Conservation (phyloP, 2,888 invertebrate genomes). For the Phytoseiulus persimilis region DNA sequence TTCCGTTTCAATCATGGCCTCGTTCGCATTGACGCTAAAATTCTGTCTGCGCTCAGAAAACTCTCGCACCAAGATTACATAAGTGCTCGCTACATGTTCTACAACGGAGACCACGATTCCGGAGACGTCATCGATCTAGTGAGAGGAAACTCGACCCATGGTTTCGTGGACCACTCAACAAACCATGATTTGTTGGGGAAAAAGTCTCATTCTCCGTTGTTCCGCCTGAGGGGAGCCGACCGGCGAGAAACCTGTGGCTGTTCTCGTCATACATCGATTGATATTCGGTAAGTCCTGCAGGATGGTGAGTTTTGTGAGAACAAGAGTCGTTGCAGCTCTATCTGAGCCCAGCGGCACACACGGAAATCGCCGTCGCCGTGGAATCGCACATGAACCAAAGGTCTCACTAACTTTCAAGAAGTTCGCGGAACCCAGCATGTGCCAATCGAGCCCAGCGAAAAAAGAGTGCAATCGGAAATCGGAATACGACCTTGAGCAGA, state of each 20-base stretch:
- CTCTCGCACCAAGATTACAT: too few species aligned
- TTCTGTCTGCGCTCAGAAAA: too few species aligned
- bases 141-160: too few species aligned
- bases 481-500: neutral
- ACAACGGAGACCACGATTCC: too few species aligned
- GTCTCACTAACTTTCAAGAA: neutral
- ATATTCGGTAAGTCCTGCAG: neutral
- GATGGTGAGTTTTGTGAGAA: neutral
- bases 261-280: constrained; percentile 21
- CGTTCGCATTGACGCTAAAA: too few species aligned
- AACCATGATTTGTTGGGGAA: constrained; percentile 7
- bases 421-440: neutral
- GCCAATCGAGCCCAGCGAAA: constrained; percentile 14
- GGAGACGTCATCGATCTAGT: too few species aligned
- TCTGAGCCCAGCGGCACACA: too few species aligned
- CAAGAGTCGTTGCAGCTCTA: too few species aligned
- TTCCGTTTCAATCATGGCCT: too few species aligned
- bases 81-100: too few species aligned
- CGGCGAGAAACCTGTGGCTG: neutral
- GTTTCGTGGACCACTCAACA: too few species aligned
- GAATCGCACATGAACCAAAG: neutral
- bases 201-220: neutral
- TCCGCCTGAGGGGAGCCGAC: neutral
- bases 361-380: too few species aligned
- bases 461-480: constrained; percentile 9